Evolutionary conservation across 2,797 vertebrate genomes (phyloP).

Genomic region (Natrix natrix): DNA sequence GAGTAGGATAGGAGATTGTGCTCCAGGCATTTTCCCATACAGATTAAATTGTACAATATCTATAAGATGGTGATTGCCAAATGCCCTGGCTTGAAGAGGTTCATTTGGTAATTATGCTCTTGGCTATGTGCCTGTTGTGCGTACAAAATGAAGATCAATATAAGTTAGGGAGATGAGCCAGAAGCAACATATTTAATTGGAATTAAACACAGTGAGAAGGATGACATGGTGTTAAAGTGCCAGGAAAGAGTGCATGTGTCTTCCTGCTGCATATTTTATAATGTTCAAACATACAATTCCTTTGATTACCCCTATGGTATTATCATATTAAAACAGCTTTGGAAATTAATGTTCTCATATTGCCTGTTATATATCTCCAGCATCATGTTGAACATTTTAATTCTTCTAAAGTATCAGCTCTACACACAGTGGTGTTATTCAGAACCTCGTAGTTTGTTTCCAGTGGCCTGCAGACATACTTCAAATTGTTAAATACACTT

Average conservation of each 20-base stretch:
- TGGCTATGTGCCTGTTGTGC: background rate
- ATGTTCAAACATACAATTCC: background rate
- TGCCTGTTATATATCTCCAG: background rate
- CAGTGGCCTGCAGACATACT: conserved; percentile 51
- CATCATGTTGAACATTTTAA: conserved; percentile 17
- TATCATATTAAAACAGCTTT: background rate
- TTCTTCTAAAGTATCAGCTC: conserved; percentile 21
- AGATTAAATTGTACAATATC: background rate
- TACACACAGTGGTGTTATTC: conserved; percentile 41
- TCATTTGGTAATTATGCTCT: background rate
- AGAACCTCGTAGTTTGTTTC: conserved; percentile 51
- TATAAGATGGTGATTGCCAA: background rate
- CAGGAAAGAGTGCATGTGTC: background rate
- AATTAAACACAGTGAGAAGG: accelerated
- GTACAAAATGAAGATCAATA: background rate
- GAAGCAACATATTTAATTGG: background rate
- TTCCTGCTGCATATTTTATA: background rate
- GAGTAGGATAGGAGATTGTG: background rate
- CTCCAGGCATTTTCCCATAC: background rate
- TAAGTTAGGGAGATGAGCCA: background rate
- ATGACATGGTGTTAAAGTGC: background rate
- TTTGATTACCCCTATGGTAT: conserved; percentile 2
- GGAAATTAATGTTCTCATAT: background rate
- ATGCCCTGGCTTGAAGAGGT: background rate
- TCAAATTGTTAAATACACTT: conserved; percentile 60